These are phyloP conservation scores for Grapholita molesta DNA, from an alignment of 1,140 invertebrate genomes.

Conservation along the genomic window DNA sequence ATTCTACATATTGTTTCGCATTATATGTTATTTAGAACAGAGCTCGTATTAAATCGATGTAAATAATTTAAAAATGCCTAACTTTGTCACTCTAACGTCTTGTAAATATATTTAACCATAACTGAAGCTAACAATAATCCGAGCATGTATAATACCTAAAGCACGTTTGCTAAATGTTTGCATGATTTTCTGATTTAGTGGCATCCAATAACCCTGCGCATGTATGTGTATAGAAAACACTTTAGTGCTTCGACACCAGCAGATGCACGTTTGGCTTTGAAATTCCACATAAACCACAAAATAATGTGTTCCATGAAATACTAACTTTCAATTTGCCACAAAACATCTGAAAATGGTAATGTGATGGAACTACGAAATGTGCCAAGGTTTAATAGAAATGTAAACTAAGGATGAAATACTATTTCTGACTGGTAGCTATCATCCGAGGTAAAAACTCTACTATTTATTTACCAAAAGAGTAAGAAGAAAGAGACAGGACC, in stretches of 20 bases:
- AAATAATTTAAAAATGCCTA: slow-evolving; percentile 13
- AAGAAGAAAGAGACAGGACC: too few species aligned
- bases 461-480: too few species aligned
- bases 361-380: background rate
- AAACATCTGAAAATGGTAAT: slow-evolving; percentile 28
- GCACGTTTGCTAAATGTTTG: background rate
- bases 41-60: slow-evolving; percentile 7
- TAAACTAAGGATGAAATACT: too few species aligned
- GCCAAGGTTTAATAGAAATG: background rate
- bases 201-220: background rate
- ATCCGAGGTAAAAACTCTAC: too few species aligned
- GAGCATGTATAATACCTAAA: slow-evolving; percentile 12
- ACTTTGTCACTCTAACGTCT: slow-evolving; percentile 16
- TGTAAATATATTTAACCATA: slow-evolving; percentile 7
- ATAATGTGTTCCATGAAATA: background rate
- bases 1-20: slow-evolving; percentile 7
- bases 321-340: slow-evolving; percentile 41
- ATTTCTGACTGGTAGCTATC: too few species aligned
- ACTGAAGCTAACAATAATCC: background rate
- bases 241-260: background rate
- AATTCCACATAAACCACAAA: background rate
- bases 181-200: background rate
- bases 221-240: background rate
- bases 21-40: slow-evolving; percentile 13
- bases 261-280: background rate